Base-by-base conservation (phyloP, 2,797 vertebrate genomes). In the Aulostomus chinensis region DNA sequence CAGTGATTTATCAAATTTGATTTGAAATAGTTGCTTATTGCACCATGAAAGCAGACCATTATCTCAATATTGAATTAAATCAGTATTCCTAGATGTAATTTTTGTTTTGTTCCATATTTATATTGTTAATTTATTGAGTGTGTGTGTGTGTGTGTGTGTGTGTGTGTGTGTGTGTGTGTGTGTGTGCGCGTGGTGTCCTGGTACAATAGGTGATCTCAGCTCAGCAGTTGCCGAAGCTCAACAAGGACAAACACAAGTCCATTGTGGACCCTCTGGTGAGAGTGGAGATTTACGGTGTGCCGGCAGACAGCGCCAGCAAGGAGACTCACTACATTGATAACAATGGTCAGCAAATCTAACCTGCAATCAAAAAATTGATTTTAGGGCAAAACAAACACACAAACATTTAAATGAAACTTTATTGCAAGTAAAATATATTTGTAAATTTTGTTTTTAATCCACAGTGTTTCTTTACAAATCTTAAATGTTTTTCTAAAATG, bases 171-270 rank as follows among this genome's bases (percentile, higher is more conserved):
- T n/a, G n/a, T n/a, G n/a, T n/a, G n/a, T n/a, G n/a, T n/a, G n/a
- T n/a, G n/a, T n/a, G n/a, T n/a, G n/a, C 34, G 21, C 32, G 39
- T 20, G 7, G 2, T 62, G 5, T 62, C 34, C 5, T n/a, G n/a
- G n/a, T n/a, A n/a, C 2, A n/a, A 43, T 14, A 99, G 97, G 85
- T 98, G 51, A 97, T 99, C 79, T 95, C 97, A 32, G 97, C 93
- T 31, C 97, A 99, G 84, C 97, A 99, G 81, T 78, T 99, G 33
- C 97, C 97, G 4, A 99, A 99, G 73, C 59, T 98, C 46, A 96
- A 96, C 80, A 94, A 93, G 81, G 90, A 89, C 53, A 96, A 96
- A 66, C 18, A 68, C 2, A 94, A 85, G 10, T 97, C 97, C 13
- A 96, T 99, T 0, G 95, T 98, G 26, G 97, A 99, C 80, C 96